Conservation (phyloP, 2,888 invertebrate genomes). For the Clostera curtula region DNA sequence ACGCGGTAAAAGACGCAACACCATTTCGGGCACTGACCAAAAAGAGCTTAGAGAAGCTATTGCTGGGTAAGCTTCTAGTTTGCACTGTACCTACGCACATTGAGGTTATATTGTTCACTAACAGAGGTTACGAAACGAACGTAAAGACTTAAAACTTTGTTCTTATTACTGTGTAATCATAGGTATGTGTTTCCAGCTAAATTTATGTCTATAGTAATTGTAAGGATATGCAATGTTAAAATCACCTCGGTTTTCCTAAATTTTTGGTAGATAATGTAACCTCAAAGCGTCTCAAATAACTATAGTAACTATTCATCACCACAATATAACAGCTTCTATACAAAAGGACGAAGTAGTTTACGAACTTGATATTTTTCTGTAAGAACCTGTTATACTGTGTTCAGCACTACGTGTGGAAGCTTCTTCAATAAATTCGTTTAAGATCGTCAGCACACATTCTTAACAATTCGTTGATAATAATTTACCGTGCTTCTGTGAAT, state of each 20-base stretch:
- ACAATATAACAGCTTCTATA: too few species aligned
- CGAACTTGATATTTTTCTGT: too few species aligned
- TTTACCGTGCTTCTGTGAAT: constrained; percentile 69
- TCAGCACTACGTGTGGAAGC: constrained; percentile 63
- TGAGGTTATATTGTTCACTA: constrained; percentile 60
- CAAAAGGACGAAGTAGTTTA: too few species aligned
- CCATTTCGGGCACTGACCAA: constrained; percentile 92
- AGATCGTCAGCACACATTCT: constrained; percentile 60
- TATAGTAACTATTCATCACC: constrained; percentile 44
- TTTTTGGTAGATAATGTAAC: constrained; percentile 54
- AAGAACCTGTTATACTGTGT: too few species aligned
- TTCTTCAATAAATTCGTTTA: constrained; percentile 48
- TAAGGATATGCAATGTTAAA: too few species aligned
- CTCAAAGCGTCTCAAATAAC: constrained; percentile 48
- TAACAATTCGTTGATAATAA: constrained; percentile 60
- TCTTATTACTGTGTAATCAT: too few species aligned
- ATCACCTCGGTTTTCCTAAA: too few species aligned
- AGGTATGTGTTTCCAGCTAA: too few species aligned
- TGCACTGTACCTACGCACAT: constrained; percentile 57
- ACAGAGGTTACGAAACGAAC: too few species aligned
- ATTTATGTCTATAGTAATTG: too few species aligned
- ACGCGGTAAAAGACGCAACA: constrained; percentile 90
- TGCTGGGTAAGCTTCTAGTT: constrained; percentile 83
- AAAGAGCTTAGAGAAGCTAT: constrained; percentile 91
- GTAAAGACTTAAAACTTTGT: too few species aligned